A percentile compares a stretch with the other conserved stretches of the same genome.
phyloP scores from a whole-genome alignment of 2,888 invertebrate species.

The Diarsia dahlii region DNA sequence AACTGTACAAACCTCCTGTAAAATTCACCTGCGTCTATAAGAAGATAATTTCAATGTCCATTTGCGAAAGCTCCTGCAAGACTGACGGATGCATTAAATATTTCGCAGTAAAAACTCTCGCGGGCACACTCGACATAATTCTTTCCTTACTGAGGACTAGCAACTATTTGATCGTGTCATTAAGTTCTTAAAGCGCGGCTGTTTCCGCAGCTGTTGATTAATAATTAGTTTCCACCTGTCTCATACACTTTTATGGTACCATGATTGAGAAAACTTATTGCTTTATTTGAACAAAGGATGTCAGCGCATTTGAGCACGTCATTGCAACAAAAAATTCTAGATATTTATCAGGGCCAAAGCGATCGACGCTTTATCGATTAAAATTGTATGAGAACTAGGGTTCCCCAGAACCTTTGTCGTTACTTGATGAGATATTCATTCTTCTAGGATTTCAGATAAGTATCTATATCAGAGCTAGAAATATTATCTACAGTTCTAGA shows the following conservation, averaged over 20 bases:
- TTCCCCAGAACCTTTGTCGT: background rate
- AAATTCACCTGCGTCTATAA: constrained; percentile 62
- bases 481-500: no score
- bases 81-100: constrained; percentile 61
- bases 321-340: constrained; percentile 13
- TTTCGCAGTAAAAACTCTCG: constrained; percentile 67
- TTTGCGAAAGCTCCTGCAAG: constrained; percentile 55
- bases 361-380: background rate
- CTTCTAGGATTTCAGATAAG: background rate
- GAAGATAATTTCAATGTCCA: constrained; percentile 64
- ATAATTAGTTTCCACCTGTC: constrained; percentile 85
- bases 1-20: constrained; percentile 35
- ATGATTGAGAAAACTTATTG: constrained; percentile 54
- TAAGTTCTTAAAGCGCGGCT: constrained; percentile 77
- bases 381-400: background rate
- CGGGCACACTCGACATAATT: constrained; percentile 65
- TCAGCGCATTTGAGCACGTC: constrained; percentile 28
- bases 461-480: no score
- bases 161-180: constrained; percentile 77
- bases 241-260: constrained; percentile 71
- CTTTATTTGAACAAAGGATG: constrained; percentile 44
- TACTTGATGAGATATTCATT: background rate
- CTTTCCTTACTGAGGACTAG: constrained; percentile 68
- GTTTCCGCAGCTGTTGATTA: constrained; percentile 83
- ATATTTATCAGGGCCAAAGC: constrained; percentile 30